Evolutionary conservation across 2,113 vertebrate species (phyloP).

Genomic region (Python bivittatus): DNA sequence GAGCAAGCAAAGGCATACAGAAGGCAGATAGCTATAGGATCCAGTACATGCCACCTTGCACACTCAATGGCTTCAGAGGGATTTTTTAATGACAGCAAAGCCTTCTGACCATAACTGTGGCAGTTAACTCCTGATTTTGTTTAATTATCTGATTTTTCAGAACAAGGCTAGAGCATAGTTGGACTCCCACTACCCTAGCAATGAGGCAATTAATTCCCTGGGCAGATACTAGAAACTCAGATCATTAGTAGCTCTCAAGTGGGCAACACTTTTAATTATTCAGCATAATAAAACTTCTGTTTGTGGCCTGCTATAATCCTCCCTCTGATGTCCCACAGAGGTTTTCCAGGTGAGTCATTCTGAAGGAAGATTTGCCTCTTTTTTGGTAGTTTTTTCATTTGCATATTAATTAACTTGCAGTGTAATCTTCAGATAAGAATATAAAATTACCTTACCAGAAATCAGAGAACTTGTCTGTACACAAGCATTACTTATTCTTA

Average conservation of each 20-base stretch:
- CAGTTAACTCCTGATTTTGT: conserved; percentile 19
- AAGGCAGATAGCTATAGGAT: neutral
- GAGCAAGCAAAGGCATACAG: neutral
- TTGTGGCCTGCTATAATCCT: conserved; percentile 15
- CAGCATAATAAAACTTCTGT: conserved; percentile 21
- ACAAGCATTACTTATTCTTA: neutral
- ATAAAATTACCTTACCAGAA: neutral
- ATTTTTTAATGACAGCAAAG: neutral
- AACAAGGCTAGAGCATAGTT: conserved; percentile 6
- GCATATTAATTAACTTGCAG: neutral
- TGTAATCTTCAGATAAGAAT: conserved; percentile 4
- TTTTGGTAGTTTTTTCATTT: neutral
- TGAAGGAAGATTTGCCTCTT: neutral
- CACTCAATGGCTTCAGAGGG: neutral
- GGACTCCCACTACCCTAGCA: conserved; percentile 9
- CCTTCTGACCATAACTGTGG: conserved; percentile 10
- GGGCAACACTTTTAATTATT: conserved; percentile 29
- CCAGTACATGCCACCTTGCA: neutral
- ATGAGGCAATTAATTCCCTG: conserved; percentile 32
- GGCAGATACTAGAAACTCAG: conserved; percentile 21
- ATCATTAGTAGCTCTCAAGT: conserved; percentile 27
- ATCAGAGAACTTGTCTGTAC: neutral
- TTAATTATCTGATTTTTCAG: conserved; percentile 25
- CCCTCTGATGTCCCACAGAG: conserved; percentile 1
- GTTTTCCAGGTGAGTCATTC: conserved; percentile 29